Evolutionary conservation across 1,140 invertebrate species (phyloP).

Genomic region (Cydia amplana): DNA sequence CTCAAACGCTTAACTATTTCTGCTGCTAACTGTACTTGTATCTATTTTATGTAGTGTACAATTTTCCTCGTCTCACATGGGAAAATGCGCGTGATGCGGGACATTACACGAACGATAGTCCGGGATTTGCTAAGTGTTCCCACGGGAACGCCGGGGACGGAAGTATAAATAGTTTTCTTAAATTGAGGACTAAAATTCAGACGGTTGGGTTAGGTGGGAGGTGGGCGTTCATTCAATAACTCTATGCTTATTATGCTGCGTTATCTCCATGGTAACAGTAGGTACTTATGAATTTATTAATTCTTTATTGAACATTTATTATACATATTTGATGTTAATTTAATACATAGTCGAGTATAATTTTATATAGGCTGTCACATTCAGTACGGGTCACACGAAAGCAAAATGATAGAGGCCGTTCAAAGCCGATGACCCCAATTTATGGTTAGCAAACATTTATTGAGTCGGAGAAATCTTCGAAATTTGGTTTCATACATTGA

Average conservation of each 20-base stretch:
- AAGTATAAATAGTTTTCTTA: slow-evolving; percentile 28
- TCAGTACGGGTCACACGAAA: too few species aligned
- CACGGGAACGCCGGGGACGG: slow-evolving; percentile 11
- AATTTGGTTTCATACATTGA: too few species aligned
- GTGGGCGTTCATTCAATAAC: neutral
- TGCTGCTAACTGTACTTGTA: neutral
- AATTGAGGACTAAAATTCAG: slow-evolving; percentile 23
- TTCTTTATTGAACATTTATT: too few species aligned
- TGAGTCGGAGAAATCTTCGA: too few species aligned
- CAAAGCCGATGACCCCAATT: too few species aligned
- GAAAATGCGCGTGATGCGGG: slow-evolving; percentile 37
- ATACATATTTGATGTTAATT: too few species aligned
- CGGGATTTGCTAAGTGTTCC: slow-evolving; percentile 2
- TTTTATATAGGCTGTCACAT: too few species aligned
- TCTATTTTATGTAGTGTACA: slow-evolving; percentile 34
- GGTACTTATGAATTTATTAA: too few species aligned
- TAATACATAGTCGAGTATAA: too few species aligned
- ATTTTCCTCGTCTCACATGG: neutral
- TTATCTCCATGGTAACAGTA: neutral
- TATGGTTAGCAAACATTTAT: too few species aligned
- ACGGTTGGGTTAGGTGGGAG: neutral
- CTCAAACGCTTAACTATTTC: too few species aligned
- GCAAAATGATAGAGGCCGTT: too few species aligned
- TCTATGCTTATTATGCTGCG: neutral
- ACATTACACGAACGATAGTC: slow-evolving; percentile 3